Base-by-base conservation (phyloP, 2,797 vertebrate species). In the Decapterus maruadsi region DNA sequence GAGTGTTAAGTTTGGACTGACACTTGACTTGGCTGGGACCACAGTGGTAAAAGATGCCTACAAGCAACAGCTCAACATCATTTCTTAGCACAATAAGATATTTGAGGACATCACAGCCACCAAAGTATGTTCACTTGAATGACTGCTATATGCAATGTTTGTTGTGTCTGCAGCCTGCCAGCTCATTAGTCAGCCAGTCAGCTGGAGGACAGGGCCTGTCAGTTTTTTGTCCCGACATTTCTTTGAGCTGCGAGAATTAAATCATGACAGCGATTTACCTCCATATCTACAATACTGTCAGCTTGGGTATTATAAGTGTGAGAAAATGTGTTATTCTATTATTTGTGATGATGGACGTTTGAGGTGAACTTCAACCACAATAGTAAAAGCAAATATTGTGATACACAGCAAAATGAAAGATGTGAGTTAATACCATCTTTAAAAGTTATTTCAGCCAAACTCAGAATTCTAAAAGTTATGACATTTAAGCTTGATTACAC, bases 161-260 rank as follows among this genome's bases (percentile, higher is more conserved):
- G 54, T 58, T 72, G 68, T 62, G 68, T 85, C 75, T 85, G 68
- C 77, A 79, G 68, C 66, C 61, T 81, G 75, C 60, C 75, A 75
- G 72, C 87, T 87, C 83, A 85, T 89, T 88, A 89, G 78, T 76
- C 75, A 82, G 72, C 70, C 55, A 77, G 72, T 84, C 80, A 83
- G 61, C 63, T 62, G 51, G 78, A 74, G 58, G 68, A 83, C 46
- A 51, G 66, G 66, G 31, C 62, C 63, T 81, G 82, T 81, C 82
- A 64, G 60, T 71, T 71, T 67, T 71, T 67, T n/a, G 48, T 80
- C 66, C 38, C 9, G 1, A 66, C 46, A 57, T 82, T 76, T 70
- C 54, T 76, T 59, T 79, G 56, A 50, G 17, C 58, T 11, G 40
- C 56, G 51, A 76, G 72, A 87, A 86, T 74, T 45, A 71, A 78